phyloP scores from a whole-genome alignment of 2,888 invertebrate genomes.

The Homarus gammarus region DNA sequence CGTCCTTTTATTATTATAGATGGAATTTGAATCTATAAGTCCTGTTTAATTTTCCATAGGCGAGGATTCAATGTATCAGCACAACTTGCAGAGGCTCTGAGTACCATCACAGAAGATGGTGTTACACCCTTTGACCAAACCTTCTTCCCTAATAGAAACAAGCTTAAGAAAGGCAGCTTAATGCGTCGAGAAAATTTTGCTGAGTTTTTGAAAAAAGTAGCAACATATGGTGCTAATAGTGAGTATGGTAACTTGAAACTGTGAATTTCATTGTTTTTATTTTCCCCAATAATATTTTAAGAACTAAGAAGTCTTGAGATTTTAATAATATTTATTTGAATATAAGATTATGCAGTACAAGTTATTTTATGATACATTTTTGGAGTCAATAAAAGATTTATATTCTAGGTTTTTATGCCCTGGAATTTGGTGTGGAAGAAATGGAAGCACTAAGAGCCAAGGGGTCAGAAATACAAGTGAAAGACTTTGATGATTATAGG shows the following conservation, averaged over 20 bases:
- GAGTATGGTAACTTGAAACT: slow-evolving; percentile 3
- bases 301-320: background rate
- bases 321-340: background rate
- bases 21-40: background rate
- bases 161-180: slow-evolving; percentile 35
- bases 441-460: slow-evolving; percentile 1
- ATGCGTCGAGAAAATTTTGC: slow-evolving; percentile 50
- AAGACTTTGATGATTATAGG: slow-evolving; percentile 42
- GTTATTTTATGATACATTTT: too few relatives aligned
- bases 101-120: slow-evolving; percentile 26
- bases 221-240: slow-evolving; percentile 45
- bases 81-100: slow-evolving; percentile 51
- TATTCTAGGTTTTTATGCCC: slow-evolving; percentile 38
- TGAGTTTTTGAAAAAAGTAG: slow-evolving; percentile 36
- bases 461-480: slow-evolving; percentile 39
- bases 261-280: background rate
- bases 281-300: background rate
- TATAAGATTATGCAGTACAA: too few relatives aligned
- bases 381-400: too few relatives aligned
- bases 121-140: slow-evolving; percentile 57
- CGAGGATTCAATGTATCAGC: slow-evolving; percentile 59
- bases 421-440: slow-evolving; percentile 42
- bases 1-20: background rate
- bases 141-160: slow-evolving; percentile 56
- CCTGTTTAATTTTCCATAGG: slow-evolving; percentile 8